Percentiles rank a stretch among this genome's conserved stretches.
Evolutionary conservation across 2,888 invertebrate genomes (phyloP).

Genomic region (Oxyscelio sp.): DNA sequence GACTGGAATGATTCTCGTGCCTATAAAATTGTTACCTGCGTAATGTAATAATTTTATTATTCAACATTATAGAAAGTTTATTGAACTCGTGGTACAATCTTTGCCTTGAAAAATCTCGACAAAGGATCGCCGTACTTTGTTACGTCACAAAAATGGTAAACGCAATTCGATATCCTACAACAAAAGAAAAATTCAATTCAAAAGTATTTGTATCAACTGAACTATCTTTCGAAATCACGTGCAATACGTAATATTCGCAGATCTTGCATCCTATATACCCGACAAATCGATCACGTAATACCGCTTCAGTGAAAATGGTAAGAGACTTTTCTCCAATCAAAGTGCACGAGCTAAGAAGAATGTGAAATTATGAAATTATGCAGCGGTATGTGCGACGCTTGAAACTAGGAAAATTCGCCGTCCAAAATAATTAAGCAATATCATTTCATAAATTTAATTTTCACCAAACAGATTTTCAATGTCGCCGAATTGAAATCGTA

Average conservation of each 20-base stretch:
- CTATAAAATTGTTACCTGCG: too few species aligned
- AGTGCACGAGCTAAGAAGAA: slow-evolving; percentile 21
- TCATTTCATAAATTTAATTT: too few species aligned
- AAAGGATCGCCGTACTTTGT: too few species aligned
- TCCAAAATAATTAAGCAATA: too few species aligned
- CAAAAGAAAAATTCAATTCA: background rate
- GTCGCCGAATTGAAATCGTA: too few species aligned
- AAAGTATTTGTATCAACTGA: slow-evolving; percentile 37
- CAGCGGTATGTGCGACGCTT: too few species aligned
- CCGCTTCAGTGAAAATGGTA: slow-evolving; percentile 55
- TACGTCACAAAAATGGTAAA: too few species aligned
- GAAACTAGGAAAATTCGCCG: too few species aligned
- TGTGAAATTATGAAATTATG: too few species aligned
- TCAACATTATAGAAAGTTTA: slow-evolving; percentile 12
- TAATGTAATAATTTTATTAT: slow-evolving; percentile 12
- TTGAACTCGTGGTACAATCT: slow-evolving; percentile 1
- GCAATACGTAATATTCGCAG: slow-evolving; percentile 32
- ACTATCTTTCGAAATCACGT: slow-evolving; percentile 28
- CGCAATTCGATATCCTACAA: too few species aligned
- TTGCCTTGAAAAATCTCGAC: background rate
- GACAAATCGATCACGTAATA: slow-evolving; percentile 59
- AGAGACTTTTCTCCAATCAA: slow-evolving; percentile 59
- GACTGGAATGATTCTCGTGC: too few species aligned
- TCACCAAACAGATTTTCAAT: too few species aligned
- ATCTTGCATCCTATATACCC: slow-evolving; percentile 46